Base-by-base conservation (phyloP, 2,113 vertebrate species). In the Conger conger region DNA sequence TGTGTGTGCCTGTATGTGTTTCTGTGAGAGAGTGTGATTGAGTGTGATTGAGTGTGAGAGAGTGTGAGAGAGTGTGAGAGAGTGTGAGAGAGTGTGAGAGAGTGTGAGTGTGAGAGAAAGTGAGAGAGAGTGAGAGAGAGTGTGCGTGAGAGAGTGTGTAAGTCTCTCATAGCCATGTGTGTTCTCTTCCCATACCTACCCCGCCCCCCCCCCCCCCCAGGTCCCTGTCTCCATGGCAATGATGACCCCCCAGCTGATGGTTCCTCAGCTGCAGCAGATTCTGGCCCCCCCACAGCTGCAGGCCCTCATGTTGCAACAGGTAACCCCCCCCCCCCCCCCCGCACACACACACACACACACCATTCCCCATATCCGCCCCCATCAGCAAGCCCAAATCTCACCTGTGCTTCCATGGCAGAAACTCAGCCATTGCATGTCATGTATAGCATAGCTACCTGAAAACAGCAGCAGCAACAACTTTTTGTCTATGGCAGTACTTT, bases 181-280 rank as follows among this genome's bases (percentile, higher is more conserved):
- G 68, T 33, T 73, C 27, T 73, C 68, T 73, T 30, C 13, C 27
- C 4, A 1, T 27, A 4, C 33, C n/a, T 73, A 7, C 33, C 5
- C 57, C 20, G 15, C n/a, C 2, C 68, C 68, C n/a, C 60, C 0
- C 7, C 6, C 27, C 60, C 20, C 7, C 9, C 68, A 73, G 68
- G n/a, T 73, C 68, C 68, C 68, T 33, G 68, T 73, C 20, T 73
- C 68, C 27, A 73, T 73, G 68, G 68, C 68, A 33, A 73, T 73
- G 68, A n/a, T 73, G 68, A 73, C 68, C 27, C 68, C n/a, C 68
- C 68, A 73, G 68, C 13, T 73, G 68, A 73, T 73, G 27, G n/a
- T 73, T 5, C 68, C 68, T 73, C 68, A 73, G n/a, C n/a, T 73
- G 68, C 68, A 73, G 68, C 68, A 73, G n/a, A 73, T 73, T 11